Base-by-base conservation (phyloP, 2,797 vertebrate species). In the Avahi laniger region DNA sequence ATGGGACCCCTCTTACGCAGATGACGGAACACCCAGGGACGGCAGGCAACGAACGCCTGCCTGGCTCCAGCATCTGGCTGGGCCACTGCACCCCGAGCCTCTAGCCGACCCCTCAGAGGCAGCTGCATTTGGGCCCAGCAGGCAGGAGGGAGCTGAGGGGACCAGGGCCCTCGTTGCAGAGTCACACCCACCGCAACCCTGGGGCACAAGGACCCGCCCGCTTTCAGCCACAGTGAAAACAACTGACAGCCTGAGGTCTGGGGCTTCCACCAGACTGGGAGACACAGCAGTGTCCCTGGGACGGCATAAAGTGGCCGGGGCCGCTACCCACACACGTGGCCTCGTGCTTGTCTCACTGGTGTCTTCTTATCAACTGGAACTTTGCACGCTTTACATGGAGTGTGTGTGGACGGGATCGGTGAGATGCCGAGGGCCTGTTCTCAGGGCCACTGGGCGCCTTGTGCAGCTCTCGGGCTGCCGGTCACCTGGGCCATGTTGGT, bases 271-370 rank as follows among this genome's bases (percentile, higher is more conserved):
- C n/a, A 18, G 24, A 41, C 30, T 0, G 3, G 5, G 61, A n/a
- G 65, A 72, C 24, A 9, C 4, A 1, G 33, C 14, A 69, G 11
- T 1, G 1, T 30, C 67, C 38, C 52, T 2, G 0, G 17, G 35
- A 33, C 0, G 5, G 50, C 70, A 18, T 8, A 22, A 57, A 33
- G 61, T 5, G 41, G 10, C 13, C 24, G 20, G 2, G 24, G 63
- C 13, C 1, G 1, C 41, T 48, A 0, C 0, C 46, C 38, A 30
- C 6, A 28, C 5, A 1, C 1, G 7, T 4, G 13, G 5, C 41
- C 69, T 76, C 4, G 0, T 1, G 38, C 65, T 13, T 54, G 17
- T 22, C 22, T 41, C 3, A 26, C 0, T 7, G 15, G 79, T 24
- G 35, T 59, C 61, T 41, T 13, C 52, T 30, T 43, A 18, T 28